These are phyloP conservation scores for Aphaenogaster ashmeadi DNA, from an alignment of 1,140 invertebrate species.

Conservation along the genomic window DNA sequence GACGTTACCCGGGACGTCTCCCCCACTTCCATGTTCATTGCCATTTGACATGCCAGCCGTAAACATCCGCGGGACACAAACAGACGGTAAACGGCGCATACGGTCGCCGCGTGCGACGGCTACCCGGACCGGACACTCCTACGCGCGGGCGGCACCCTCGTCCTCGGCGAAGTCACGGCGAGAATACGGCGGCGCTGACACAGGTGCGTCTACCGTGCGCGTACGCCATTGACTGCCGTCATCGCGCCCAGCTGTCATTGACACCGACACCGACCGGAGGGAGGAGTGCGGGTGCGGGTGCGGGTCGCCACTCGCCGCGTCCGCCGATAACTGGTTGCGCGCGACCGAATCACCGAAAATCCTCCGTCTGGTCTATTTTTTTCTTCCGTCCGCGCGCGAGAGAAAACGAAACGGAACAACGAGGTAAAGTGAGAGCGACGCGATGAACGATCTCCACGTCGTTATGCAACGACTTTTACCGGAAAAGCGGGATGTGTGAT, in stretches of 20 bases:
- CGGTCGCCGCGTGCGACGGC: neutral
- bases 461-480: slow-evolving; percentile 33
- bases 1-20: slow-evolving; percentile 53
- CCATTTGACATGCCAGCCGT: slow-evolving; percentile 74
- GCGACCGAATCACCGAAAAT: slow-evolving; percentile 36
- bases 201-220: slow-evolving; percentile 53
- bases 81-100: neutral
- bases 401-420: neutral
- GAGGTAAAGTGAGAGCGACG: slow-evolving; percentile 8
- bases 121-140: slow-evolving; percentile 58
- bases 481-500: neutral
- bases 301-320: slow-evolving; percentile 7
- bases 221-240: slow-evolving; percentile 59
- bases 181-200: slow-evolving; percentile 61
- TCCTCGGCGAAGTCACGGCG: neutral
- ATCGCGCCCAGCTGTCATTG: slow-evolving; percentile 35
- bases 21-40: slow-evolving; percentile 75
- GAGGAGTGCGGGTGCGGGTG: too few relatives aligned
- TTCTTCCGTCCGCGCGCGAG: too few relatives aligned
- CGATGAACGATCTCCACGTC: neutral
- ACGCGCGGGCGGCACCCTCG: slow-evolving; percentile 4
- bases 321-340: slow-evolving; percentile 32
- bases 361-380: too few relatives aligned
- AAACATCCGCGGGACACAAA: slow-evolving; percentile 56
- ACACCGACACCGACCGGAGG: neutral